These are phyloP conservation scores for Pseudanteris insignis DNA, from an alignment of 2,888 invertebrate genomes.

Conservation along the genomic window DNA sequence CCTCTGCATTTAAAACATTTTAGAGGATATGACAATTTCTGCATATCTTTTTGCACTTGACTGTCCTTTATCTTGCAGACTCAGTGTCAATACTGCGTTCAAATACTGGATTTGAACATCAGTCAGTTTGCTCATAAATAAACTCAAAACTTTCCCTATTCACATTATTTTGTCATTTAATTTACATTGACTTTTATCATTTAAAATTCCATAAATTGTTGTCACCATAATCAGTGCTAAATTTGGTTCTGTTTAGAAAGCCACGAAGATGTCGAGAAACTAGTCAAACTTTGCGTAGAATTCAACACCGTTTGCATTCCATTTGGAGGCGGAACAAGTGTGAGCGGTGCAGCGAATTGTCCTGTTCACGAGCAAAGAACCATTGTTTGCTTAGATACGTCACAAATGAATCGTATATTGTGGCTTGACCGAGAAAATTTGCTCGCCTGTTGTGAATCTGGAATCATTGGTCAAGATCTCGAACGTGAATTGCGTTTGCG, in stretches of 20 bases:
- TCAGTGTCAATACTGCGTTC: too few relatives aligned
- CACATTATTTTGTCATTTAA: too few relatives aligned
- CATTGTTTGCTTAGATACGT: conserved; percentile 91
- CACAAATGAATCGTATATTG: conserved; percentile 93
- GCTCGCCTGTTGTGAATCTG: conserved; percentile 85
- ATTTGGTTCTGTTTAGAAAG: too few relatives aligned
- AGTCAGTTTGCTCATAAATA: too few relatives aligned
- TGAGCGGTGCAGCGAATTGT: conserved; percentile 87
- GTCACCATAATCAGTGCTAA: conserved; percentile 9
- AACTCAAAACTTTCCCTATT: too few relatives aligned
- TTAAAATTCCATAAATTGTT: too few relatives aligned
- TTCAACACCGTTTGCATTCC: conserved; percentile 87
- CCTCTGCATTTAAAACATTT: too few relatives aligned
- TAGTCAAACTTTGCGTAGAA: conserved; percentile 80
- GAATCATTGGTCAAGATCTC: conserved; percentile 93
- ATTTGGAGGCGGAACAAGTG: conserved; percentile 94
- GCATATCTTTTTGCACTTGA: too few relatives aligned
- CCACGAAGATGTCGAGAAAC: conserved; percentile 84
- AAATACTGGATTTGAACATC: too few relatives aligned
- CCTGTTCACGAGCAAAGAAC: conserved; percentile 80
- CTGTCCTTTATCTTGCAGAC: too few relatives aligned
- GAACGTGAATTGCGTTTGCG: conserved; percentile 82
- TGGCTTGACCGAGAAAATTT: conserved; percentile 91
- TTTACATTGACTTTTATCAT: too few relatives aligned
- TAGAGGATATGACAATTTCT: too few relatives aligned